Evolutionary conservation across 2,113 vertebrate genomes (phyloP).

Genomic region (Amia ocellicauda): DNA sequence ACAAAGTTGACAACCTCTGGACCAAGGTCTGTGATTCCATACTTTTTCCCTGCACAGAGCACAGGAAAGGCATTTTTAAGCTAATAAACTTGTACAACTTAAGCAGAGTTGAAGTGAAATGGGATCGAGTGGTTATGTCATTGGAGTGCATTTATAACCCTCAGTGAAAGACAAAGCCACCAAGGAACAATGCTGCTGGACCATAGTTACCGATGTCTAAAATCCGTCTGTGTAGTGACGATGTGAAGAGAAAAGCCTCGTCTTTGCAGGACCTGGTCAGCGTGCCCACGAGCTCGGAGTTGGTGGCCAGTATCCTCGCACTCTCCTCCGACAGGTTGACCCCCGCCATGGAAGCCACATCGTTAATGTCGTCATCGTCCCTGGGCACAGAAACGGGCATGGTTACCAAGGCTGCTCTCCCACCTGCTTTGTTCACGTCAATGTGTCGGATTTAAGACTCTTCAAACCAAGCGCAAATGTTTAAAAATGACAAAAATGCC

Average conservation of each 20-base stretch:
- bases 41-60: constrained; percentile 71
- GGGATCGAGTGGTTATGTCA: no score
- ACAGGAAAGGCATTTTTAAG: no score
- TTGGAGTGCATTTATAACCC: no score
- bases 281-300: constrained; percentile 80
- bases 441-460: no score
- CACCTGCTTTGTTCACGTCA: no score
- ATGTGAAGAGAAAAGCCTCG: constrained; percentile 81
- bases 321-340: constrained; percentile 91
- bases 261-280: constrained; percentile 89
- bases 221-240: constrained; percentile 77
- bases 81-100: no score
- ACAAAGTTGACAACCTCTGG: constrained; percentile 84
- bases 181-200: neutral
- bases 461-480: no score
- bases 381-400: constrained; percentile 46
- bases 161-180: no score
- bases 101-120: no score
- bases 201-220: constrained; percentile 78
- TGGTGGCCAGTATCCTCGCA: constrained; percentile 84
- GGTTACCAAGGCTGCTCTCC: neutral
- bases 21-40: constrained; percentile 85
- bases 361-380: constrained; percentile 93
- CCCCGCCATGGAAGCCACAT: constrained; percentile 88
- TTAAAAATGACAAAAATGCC: no score